Percentiles rank a stretch among this genome's conserved stretches.
Evolutionary conservation across 2,113 vertebrate genomes (phyloP).

Genomic region (Oryzias curvinotus): DNA sequence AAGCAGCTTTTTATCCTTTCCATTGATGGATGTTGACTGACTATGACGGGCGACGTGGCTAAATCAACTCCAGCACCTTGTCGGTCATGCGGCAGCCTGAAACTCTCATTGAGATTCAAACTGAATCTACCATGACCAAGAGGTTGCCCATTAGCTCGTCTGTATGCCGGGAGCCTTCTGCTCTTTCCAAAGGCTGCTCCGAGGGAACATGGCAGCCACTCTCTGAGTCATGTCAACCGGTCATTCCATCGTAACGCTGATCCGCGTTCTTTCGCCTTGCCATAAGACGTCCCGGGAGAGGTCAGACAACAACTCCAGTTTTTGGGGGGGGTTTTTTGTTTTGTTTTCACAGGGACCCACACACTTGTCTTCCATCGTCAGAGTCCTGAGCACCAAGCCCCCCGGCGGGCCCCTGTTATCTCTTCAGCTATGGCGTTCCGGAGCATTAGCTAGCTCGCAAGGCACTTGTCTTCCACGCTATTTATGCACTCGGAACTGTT

Average conservation of each 20-base stretch:
- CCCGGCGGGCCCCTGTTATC: slow-evolving; percentile 69
- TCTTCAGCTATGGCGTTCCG: slow-evolving; percentile 73
- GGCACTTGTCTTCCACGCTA: slow-evolving; percentile 70
- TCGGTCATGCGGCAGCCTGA: slow-evolving; percentile 69
- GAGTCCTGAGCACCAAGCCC: slow-evolving; percentile 60
- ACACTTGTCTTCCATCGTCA: slow-evolving; percentile 16
- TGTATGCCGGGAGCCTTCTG: slow-evolving; percentile 64
- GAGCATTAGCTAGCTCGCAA: slow-evolving; percentile 70
- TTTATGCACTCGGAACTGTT: slow-evolving; percentile 82
- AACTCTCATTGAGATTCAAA: slow-evolving; percentile 76
- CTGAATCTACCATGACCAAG: slow-evolving; percentile 74
- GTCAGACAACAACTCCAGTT: slow-evolving; percentile 67
- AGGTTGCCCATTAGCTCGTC: slow-evolving; percentile 74
- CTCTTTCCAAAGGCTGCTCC: slow-evolving; percentile 70
- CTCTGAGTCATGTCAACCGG: slow-evolving; percentile 69
- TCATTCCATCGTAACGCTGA: slow-evolving; percentile 72
- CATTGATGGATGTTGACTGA: slow-evolving; percentile 65
- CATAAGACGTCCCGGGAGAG: slow-evolving; percentile 68
- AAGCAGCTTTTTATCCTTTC: slow-evolving; percentile 31
- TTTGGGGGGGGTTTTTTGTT: slow-evolving; percentile 2
- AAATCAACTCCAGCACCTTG: slow-evolving; percentile 75
- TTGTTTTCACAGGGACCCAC: slow-evolving; percentile 35
- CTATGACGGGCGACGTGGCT: slow-evolving; percentile 60
- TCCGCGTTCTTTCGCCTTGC: slow-evolving; percentile 63
- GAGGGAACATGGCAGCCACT: slow-evolving; percentile 50